These are phyloP conservation scores for Bombus confusus DNA, from an alignment of 1,140 invertebrate genomes.

Conservation along the genomic window DNA sequence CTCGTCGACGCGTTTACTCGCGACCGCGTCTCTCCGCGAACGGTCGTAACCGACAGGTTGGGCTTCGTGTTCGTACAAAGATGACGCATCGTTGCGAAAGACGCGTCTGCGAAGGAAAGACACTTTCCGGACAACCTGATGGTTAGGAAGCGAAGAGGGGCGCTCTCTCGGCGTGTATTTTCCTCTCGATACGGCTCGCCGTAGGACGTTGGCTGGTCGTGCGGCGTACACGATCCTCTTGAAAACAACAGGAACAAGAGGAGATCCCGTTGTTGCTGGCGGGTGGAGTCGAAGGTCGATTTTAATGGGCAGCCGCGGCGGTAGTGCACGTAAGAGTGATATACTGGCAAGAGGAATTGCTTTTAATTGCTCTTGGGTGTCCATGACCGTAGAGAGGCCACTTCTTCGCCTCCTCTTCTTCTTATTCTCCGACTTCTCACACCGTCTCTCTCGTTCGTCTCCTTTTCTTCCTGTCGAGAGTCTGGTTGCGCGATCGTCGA, in stretches of 20 bases:
- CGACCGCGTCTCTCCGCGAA: too few relatives aligned
- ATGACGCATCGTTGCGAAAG: too few relatives aligned
- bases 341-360: slow-evolving; percentile 63
- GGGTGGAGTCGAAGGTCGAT: slow-evolving; percentile 66
- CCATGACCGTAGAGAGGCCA: slow-evolving; percentile 18
- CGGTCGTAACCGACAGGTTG: too few relatives aligned
- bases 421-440: background rate
- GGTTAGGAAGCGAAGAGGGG: background rate
- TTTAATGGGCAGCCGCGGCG: slow-evolving; percentile 63
- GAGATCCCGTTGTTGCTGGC: slow-evolving; percentile 57
- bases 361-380: slow-evolving; percentile 64
- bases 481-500: background rate
- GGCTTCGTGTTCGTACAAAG: too few relatives aligned
- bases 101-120: too few relatives aligned
- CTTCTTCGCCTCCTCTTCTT: slow-evolving; percentile 20
- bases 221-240: background rate
- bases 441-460: background rate
- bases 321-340: slow-evolving; percentile 63
- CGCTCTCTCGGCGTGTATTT: background rate
- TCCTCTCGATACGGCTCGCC: too few relatives aligned
- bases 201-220: background rate
- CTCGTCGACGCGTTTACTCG: too few relatives aligned
- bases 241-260: slow-evolving; percentile 57
- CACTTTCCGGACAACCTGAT: too few relatives aligned
- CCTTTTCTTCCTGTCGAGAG: background rate